Percentiles rank a stretch among this genome's conserved stretches.
Conservation (phyloP, 2,888 invertebrate species). For the Eueremaeus valkanovi region DNA sequence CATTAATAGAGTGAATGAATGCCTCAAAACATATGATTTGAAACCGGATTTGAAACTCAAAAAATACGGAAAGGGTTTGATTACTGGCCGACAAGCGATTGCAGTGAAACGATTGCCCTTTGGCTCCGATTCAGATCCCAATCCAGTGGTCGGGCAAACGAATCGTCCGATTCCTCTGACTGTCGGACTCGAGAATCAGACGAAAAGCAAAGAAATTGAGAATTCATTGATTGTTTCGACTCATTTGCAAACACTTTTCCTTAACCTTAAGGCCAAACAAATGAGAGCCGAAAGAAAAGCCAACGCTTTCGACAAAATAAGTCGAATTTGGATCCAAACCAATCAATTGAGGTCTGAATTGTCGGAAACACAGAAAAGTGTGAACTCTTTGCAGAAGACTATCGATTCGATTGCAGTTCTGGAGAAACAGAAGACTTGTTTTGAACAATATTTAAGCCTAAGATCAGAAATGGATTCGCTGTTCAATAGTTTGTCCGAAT, state of each 20-base stretch:
- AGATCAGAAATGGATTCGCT: conserved; percentile 6
- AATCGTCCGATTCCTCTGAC: not conserved
- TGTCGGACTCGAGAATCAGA: not conserved
- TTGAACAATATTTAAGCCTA: not conserved
- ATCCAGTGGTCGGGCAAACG: not conserved
- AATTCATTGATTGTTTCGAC: not conserved
- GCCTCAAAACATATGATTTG: not conserved
- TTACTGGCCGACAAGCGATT: not conserved
- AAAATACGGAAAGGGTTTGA: not conserved
- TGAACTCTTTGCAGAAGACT: not conserved
- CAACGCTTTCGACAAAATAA: not conserved
- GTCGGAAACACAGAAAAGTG: not conserved
- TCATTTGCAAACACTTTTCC: conserved; percentile 5
- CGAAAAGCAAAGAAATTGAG: conserved; percentile 6
- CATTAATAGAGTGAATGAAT: conserved; percentile 1
- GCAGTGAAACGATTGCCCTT: not conserved
- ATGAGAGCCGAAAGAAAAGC: not conserved
- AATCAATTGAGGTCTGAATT: conserved; percentile 3
- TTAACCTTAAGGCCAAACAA: conserved; percentile 17
- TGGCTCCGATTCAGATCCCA: not conserved
- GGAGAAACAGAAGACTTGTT: conserved; percentile 3
- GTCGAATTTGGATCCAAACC: not conserved
- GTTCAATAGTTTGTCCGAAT: not conserved
- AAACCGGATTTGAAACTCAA: not conserved
- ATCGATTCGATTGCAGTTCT: not conserved